Evolutionary conservation across 2,888 invertebrate genomes (phyloP).

Genomic region (Melikaiella ostensackeni): DNA sequence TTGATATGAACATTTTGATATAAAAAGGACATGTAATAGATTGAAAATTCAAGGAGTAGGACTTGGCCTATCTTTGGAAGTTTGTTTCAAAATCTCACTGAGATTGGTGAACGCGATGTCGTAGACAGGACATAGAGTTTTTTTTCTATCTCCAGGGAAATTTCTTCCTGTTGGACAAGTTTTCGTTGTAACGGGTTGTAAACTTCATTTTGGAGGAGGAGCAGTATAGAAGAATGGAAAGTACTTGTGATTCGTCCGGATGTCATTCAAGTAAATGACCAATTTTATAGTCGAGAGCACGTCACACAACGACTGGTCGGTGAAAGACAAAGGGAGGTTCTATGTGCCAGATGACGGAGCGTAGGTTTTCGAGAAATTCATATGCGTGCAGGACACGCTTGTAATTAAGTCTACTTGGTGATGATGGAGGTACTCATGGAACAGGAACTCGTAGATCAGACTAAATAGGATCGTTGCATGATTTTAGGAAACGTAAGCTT

Average conservation of each 20-base stretch:
- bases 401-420: constrained; percentile 37
- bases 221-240: neutral
- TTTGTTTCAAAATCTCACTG: too few relatives aligned
- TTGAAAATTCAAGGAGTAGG: neutral
- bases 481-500: constrained; percentile 27
- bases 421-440: constrained; percentile 24
- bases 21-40: neutral
- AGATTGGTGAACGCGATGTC: too few relatives aligned
- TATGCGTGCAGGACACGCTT: constrained; percentile 36
- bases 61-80: too few relatives aligned
- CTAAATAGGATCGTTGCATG: constrained; percentile 33
- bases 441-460: constrained; percentile 40
- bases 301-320: constrained; percentile 14
- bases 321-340: constrained; percentile 33
- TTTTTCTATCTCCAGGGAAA: too few relatives aligned
- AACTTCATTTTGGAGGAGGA: too few relatives aligned
- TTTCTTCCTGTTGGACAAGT: too few relatives aligned
- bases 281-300: constrained; percentile 11
- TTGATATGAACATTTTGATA: constrained; percentile 4
- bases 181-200: too few relatives aligned
- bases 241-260: neutral
- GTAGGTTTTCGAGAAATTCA: constrained; percentile 31
- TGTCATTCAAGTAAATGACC: constrained; percentile 22
- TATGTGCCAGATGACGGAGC: constrained; percentile 35
- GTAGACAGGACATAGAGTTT: too few relatives aligned